phyloP scores from a whole-genome alignment of 2,113 vertebrate species.

The Machaerirhynchus nigripectus region DNA sequence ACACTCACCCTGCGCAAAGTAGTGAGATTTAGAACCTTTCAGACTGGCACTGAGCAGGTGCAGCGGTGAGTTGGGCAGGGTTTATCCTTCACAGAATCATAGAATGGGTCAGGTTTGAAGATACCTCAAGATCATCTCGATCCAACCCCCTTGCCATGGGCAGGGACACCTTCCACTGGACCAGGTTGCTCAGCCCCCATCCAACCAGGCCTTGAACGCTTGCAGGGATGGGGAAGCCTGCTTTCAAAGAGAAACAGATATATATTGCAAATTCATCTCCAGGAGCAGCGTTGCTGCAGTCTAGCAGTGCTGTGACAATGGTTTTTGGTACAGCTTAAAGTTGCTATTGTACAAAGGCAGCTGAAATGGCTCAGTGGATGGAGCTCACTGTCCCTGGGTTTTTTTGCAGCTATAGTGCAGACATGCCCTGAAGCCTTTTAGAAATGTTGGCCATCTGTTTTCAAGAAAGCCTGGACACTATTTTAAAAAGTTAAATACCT shows the following conservation, averaged over 20 bases:
- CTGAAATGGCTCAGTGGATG: not conserved
- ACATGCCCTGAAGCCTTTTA: not conserved
- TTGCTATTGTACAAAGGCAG: not conserved
- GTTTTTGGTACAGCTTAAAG: not conserved
- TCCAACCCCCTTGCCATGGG: not conserved
- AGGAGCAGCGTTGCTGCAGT: not conserved
- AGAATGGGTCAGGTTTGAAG: not conserved
- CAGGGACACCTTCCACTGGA: not conserved
- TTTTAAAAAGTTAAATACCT: not conserved
- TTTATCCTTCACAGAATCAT: not conserved
- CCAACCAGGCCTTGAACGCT: not conserved
- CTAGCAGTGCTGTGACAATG: not conserved
- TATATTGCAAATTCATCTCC: not conserved
- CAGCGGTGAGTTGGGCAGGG: not conserved
- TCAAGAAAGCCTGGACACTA: not conserved
- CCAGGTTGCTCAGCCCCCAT: not conserved
- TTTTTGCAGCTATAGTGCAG: not conserved
- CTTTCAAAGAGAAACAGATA: not conserved
- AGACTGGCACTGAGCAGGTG: not conserved
- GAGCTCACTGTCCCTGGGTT: accelerated
- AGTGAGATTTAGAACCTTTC: not conserved
- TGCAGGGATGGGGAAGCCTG: not conserved
- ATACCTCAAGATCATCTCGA: not conserved
- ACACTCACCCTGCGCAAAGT: accelerated
- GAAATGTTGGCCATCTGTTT: not conserved